These are phyloP conservation scores for Allobates femoralis DNA, from an alignment of 2,797 vertebrate genomes.

Conservation along the genomic window DNA sequence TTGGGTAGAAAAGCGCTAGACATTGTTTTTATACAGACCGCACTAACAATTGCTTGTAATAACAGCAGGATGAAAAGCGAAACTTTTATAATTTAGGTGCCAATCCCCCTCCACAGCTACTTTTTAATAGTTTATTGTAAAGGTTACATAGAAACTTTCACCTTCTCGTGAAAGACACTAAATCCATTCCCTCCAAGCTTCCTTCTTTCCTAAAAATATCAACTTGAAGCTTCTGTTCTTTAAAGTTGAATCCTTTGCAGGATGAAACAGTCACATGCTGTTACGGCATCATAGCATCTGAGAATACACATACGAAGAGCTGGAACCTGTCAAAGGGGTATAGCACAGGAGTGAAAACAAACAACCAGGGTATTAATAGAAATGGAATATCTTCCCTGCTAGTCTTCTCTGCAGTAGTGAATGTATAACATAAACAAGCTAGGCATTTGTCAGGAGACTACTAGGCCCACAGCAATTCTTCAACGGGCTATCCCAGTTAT, in stretches of 20 bases:
- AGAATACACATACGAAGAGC: constrained; percentile 36
- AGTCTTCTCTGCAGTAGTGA: constrained; percentile 48
- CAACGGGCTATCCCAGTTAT: constrained; percentile 62
- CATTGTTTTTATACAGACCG: no score
- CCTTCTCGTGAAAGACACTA: neutral
- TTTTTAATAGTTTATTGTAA: no score
- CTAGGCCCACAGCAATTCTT: constrained; percentile 28
- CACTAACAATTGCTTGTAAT: no score
- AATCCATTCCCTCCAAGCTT: neutral
- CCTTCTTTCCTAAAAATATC: constrained; percentile 3
- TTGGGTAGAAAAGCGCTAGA: no score
- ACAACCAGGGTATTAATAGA: constrained; percentile 54
- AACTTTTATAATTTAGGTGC: no score
- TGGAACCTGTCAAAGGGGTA: constrained; percentile 50
- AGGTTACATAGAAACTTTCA: neutral
- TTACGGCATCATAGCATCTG: constrained; percentile 4
- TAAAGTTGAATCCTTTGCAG: neutral
- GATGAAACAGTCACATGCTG: constrained; percentile 34
- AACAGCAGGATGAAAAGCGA: no score
- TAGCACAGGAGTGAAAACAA: constrained; percentile 54
- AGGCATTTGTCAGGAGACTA: constrained; percentile 55
- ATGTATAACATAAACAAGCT: constrained; percentile 59
- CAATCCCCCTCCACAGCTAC: no score
- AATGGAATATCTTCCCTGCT: constrained; percentile 50
- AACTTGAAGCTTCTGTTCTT: neutral